Conservation (phyloP, 2,797 vertebrate genomes). For the Rhynchotus rufescens region DNA sequence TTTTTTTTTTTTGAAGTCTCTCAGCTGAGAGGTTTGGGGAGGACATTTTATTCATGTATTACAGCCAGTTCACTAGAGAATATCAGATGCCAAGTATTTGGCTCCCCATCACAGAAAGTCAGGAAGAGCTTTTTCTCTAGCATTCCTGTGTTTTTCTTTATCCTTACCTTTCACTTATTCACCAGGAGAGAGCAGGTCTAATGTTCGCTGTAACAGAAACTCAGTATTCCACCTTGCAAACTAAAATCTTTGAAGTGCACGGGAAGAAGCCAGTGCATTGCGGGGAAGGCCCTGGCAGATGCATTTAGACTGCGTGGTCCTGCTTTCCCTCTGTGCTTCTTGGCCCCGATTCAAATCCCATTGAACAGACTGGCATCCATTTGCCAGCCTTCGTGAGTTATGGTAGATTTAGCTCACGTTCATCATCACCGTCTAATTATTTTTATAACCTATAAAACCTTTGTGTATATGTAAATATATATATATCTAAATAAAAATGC, state of each 20-base stretch:
- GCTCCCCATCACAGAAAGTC: background rate
- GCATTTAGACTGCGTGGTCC: background rate
- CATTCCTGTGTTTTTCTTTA: background rate
- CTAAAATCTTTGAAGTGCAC: background rate
- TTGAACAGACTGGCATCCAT: background rate
- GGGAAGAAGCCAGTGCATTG: background rate
- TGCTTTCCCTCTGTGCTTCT: background rate
- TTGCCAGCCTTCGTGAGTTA: background rate
- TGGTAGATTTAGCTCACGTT: background rate
- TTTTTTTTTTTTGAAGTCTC: background rate
- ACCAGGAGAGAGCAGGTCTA: background rate
- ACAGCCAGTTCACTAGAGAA: background rate
- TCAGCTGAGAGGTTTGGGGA: background rate
- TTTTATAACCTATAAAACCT: background rate
- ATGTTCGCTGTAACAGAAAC: background rate
- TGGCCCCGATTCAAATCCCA: background rate
- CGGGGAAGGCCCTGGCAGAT: accelerated
- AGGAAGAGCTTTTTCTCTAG: background rate
- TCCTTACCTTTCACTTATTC: background rate
- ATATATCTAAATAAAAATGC: background rate
- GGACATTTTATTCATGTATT: accelerated
- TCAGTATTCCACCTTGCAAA: accelerated
- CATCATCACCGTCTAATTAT: background rate
- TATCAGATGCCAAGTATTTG: background rate
- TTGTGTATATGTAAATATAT: background rate